Percentiles rank a stretch among this genome's conserved stretches.
Evolutionary conservation across 2,113 vertebrate species (phyloP).

Genomic region (Pholis gunnellus): DNA sequence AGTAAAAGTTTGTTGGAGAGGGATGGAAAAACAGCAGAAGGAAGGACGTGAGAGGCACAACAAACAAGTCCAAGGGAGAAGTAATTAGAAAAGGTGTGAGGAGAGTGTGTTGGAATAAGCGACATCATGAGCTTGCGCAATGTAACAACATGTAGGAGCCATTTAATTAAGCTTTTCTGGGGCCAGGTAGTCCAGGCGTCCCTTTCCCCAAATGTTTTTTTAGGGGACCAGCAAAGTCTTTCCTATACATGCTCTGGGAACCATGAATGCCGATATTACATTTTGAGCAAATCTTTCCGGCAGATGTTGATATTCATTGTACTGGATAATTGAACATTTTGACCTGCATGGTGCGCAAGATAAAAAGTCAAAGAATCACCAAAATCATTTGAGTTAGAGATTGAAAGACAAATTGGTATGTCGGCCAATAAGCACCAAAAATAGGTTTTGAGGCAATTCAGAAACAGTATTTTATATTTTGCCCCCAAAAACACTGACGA

Average conservation of each 20-base stretch:
- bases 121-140: constrained; percentile 14
- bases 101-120: constrained; percentile 12
- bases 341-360: neutral
- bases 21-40: constrained; percentile 7
- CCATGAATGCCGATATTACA: neutral
- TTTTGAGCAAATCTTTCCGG: neutral
- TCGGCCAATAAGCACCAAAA: neutral
- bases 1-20: constrained; percentile 32
- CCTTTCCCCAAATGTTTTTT: neutral
- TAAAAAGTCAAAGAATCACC: neutral
- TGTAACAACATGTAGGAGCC: neutral
- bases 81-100: constrained; percentile 26
- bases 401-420: neutral
- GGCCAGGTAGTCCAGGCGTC: neutral
- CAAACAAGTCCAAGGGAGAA: neutral
- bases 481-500: neutral
- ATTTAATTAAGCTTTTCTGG: neutral
- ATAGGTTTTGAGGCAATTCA: neutral
- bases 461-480: neutral
- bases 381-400: neutral
- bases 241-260: neutral
- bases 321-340: neutral
- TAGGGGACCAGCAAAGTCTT: neutral
- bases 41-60: neutral
- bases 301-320: neutral